phyloP scores from a whole-genome alignment of 2,888 invertebrate species.

The Schizaphis graminum region DNA sequence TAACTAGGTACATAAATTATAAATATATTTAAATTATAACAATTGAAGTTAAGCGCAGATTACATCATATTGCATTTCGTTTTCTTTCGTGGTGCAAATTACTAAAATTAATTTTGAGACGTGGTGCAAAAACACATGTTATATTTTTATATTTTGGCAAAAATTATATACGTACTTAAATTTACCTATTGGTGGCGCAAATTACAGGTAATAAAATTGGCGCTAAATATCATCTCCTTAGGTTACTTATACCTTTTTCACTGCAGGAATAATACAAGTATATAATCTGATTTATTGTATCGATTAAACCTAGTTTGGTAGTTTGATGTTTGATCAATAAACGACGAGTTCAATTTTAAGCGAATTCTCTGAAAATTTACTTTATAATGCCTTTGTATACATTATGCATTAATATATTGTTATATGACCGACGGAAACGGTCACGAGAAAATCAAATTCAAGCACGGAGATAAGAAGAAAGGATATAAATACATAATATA shows the following conservation, averaged over 20 bases:
- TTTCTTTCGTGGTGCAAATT: too few species aligned
- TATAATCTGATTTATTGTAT: conserved; percentile 12
- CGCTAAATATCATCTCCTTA: too few species aligned
- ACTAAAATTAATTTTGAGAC: too few species aligned
- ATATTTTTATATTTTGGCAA: too few species aligned
- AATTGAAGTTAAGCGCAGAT: too few species aligned
- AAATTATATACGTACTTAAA: too few species aligned
- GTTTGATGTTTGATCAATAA: neutral
- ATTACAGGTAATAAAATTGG: too few species aligned
- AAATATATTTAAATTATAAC: too few species aligned
- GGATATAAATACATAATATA: conserved; percentile 6
- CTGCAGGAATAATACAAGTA: neutral
- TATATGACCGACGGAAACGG: neutral
- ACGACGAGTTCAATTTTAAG: neutral
- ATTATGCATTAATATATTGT: neutral
- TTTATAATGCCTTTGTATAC: neutral
- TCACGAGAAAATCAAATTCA: neutral
- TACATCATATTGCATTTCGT: too few species aligned
- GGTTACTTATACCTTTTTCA: neutral
- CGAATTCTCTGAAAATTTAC: neutral
- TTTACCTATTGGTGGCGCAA: too few species aligned
- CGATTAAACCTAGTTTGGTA: neutral
- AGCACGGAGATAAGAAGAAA: neutral
- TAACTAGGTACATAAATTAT: too few species aligned
- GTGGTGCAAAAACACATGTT: too few species aligned